Conservation (phyloP, 2,113 vertebrate species). For the Pachyramphus minor region DNA sequence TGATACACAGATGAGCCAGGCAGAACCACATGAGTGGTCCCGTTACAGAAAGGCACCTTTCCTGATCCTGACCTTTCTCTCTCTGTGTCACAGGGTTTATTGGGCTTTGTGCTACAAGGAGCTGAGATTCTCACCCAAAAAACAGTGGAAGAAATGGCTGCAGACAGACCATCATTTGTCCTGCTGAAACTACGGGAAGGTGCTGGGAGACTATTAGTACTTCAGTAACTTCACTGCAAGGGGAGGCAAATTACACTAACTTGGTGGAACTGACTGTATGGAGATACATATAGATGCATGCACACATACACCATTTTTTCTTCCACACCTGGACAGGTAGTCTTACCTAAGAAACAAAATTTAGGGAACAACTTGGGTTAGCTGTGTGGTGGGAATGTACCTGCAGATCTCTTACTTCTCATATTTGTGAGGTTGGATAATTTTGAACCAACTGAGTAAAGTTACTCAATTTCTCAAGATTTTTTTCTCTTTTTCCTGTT, state of each 20-base stretch:
- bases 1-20: not conserved
- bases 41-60: not conserved
- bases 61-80: not conserved
- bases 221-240: not conserved
- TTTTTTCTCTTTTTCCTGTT: not conserved
- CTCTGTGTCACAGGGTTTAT: not conserved
- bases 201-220: not conserved
- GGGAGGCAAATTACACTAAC: not conserved
- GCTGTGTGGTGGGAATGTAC: not conserved
- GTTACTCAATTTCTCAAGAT: not conserved
- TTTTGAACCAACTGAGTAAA: not conserved
- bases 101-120: not conserved
- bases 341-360: not conserved
- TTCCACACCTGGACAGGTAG: not conserved
- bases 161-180: fast-evolving
- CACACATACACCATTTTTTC: not conserved
- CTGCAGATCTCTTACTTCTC: not conserved
- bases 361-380: not conserved
- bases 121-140: not conserved
- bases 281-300: not conserved
- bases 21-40: not conserved
- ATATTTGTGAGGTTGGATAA: not conserved
- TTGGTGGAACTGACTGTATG: not conserved
- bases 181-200: not conserved
- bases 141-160: not conserved